A percentile compares a stretch with the other conserved stretches of the same genome.
Conservation (phyloP, 2,888 invertebrate species). For the Drosophila affinis region DNA sequence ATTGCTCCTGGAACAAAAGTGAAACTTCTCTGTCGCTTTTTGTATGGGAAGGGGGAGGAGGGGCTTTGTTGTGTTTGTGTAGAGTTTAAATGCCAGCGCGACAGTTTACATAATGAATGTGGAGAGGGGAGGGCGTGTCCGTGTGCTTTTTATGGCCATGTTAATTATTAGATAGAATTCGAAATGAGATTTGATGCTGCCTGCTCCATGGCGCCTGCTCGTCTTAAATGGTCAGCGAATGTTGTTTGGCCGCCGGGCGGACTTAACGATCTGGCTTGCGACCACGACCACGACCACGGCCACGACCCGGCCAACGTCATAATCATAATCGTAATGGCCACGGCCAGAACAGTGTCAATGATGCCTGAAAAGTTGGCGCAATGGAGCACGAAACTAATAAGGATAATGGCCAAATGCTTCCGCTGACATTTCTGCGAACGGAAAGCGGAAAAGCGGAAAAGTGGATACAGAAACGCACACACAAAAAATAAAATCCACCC, state of each 20-base stretch:
- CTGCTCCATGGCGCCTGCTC: background rate
- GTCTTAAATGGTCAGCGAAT: slow-evolving; percentile 47
- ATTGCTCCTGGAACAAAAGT: slow-evolving; percentile 24
- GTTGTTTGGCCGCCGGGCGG: slow-evolving; percentile 34
- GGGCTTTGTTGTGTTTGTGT: background rate
- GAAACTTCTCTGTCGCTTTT: slow-evolving; percentile 9
- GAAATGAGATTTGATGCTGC: slow-evolving; percentile 52
- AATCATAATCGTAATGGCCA: slow-evolving; percentile 41
- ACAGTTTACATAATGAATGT: slow-evolving; percentile 71
- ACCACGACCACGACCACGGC: too few species aligned
- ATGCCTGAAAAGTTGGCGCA: slow-evolving; percentile 40
- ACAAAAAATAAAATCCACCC: slow-evolving; percentile 30
- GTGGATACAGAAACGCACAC: slow-evolving; percentile 14
- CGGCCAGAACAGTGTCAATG: slow-evolving; percentile 38
- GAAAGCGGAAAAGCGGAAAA: slow-evolving; percentile 26
- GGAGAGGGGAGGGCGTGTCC: slow-evolving; percentile 24
- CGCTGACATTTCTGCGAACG: slow-evolving; percentile 4
- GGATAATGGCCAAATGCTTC: slow-evolving; percentile 54
- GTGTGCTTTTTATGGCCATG: slow-evolving; percentile 73
- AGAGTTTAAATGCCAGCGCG: slow-evolving; percentile 62
- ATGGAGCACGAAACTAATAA: slow-evolving; percentile 56
- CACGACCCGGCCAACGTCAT: slow-evolving; percentile 3
- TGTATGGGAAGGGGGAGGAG: too few species aligned
- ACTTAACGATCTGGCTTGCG: slow-evolving; percentile 17
- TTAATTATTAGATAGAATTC: slow-evolving; percentile 79